Evolutionary conservation across 2,113 vertebrate genomes (phyloP).

Genomic region (Clarias batrachus): DNA sequence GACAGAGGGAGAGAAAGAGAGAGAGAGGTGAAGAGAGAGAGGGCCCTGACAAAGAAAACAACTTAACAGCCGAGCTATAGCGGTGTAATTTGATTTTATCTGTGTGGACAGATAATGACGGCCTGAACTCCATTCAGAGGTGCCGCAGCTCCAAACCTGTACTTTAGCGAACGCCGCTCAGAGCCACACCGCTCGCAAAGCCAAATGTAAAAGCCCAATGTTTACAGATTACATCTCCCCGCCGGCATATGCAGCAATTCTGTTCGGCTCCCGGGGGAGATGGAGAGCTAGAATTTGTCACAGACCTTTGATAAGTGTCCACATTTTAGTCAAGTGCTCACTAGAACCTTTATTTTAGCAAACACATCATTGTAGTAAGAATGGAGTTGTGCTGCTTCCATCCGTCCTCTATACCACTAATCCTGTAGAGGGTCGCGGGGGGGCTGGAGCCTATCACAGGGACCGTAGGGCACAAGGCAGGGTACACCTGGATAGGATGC

Average conservation of each 20-base stretch:
- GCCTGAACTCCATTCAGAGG: slow-evolving; percentile 56
- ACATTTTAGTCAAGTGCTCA: slow-evolving; percentile 39
- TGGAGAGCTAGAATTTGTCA: slow-evolving; percentile 35
- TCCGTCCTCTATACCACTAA: no score
- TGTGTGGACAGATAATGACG: slow-evolving; percentile 60
- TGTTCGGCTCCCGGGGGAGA: slow-evolving; percentile 6
- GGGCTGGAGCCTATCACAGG: no score
- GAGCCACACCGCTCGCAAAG: slow-evolving; percentile 22
- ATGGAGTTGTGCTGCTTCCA: background rate
- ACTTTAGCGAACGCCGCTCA: slow-evolving; percentile 45
- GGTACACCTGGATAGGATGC: no score
- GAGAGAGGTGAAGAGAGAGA: slow-evolving; percentile 11
- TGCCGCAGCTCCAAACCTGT: slow-evolving; percentile 50
- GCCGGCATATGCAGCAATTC: slow-evolving; percentile 35
- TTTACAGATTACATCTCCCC: slow-evolving; percentile 57
- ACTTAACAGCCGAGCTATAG: slow-evolving; percentile 53
- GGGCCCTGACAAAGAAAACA: slow-evolving; percentile 54
- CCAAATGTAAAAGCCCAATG: slow-evolving; percentile 55
- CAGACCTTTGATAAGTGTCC: slow-evolving; percentile 42
- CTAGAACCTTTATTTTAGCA: slow-evolving; percentile 20
- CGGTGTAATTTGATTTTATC: slow-evolving; percentile 62
- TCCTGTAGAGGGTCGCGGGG: no score
- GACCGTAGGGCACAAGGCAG: no score
- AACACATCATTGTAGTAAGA: background rate
- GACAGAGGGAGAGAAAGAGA: background rate